phyloP scores from a whole-genome alignment of 2,797 vertebrate species.

The Acipenser transmontanus region DNA sequence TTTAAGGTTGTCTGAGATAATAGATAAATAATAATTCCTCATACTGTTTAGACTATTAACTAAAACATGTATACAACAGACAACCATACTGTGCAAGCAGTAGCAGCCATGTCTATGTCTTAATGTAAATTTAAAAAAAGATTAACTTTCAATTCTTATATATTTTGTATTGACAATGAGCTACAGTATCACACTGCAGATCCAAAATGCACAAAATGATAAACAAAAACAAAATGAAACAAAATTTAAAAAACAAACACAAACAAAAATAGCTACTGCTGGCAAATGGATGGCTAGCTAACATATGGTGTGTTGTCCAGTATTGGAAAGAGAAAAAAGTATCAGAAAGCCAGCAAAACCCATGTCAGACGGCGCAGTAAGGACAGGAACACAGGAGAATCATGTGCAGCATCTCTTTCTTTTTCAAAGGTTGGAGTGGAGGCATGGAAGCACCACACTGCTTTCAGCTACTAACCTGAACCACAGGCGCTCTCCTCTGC shows the following conservation, averaged over 20 bases:
- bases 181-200: constrained; percentile 51
- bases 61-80: no score
- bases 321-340: constrained; percentile 51
- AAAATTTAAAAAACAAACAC: constrained; percentile 42
- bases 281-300: constrained; percentile 46
- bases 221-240: constrained; percentile 57
- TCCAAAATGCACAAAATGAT: constrained; percentile 79
- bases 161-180: no score
- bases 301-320: constrained; percentile 66
- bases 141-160: no score
- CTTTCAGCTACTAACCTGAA: constrained; percentile 14
- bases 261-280: constrained; percentile 14
- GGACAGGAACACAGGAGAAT: constrained; percentile 40
- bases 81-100: no score
- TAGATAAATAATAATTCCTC: no score
- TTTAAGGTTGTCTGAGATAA: no score
- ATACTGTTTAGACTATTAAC: no score
- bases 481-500: constrained; percentile 67
- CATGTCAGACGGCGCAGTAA: constrained; percentile 97
- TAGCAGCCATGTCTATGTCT: no score
- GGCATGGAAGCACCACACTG: constrained; percentile 20
- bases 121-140: no score
- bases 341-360: constrained; percentile 87
- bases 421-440: constrained; percentile 27
- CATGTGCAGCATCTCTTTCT: constrained; percentile 6